Base-by-base conservation (phyloP, 2,888 invertebrate species). In the Caenorhabditis zanzibari region DNA sequence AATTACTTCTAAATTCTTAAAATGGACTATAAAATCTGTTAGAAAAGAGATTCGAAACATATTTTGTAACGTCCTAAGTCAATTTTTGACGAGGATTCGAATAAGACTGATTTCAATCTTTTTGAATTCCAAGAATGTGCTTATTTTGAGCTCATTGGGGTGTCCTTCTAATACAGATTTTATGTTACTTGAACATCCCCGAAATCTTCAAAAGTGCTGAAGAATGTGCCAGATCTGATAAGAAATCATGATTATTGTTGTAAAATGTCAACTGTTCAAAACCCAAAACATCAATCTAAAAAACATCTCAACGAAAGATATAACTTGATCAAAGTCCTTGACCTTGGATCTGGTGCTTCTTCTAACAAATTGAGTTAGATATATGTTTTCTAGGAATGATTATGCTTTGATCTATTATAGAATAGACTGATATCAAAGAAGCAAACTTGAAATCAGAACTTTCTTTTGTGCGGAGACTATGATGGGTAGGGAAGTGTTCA, bases 311-410 rank as follows among this genome's bases (percentile, higher is more conserved):
- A 54, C 24, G 26, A 54, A 14, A 54, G 5, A 54, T 14, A 26
- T 47, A 54, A 54, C 9, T 5, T 26, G 54, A 54, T 54, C 54
- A 54, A 54, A 54, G 26, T 54, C 26, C 19, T 26, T 54, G 54
- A 38, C 61, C 41, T 26, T 47, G n/a, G 12, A 19, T 22, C 12
- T 38, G 7, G 12, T 6, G 2, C 9, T 32, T 4, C 35, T 61
- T 61, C 24, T 47, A 22, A 22, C 24, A 26, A 66, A 47, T 32
- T 26, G 26, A 54, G 14, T 54, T 26, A 14, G 1, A 26, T 24
- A 26, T 1, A 54, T 24, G 19, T 54, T 52, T 54, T 54, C 26
- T 54, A 22, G 14, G 54, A 54, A 54, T 54, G 38, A 38, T 38
- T 49, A 10, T 24, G 54, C 1, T 1, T 12, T 54, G n/a, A 47